A percentile compares a stretch with the other conserved stretches of the same genome.
These are phyloP conservation scores for Ctenochaetus hawaiiensis DNA, from an alignment of 2,797 vertebrate genomes.

Conservation along the genomic window DNA sequence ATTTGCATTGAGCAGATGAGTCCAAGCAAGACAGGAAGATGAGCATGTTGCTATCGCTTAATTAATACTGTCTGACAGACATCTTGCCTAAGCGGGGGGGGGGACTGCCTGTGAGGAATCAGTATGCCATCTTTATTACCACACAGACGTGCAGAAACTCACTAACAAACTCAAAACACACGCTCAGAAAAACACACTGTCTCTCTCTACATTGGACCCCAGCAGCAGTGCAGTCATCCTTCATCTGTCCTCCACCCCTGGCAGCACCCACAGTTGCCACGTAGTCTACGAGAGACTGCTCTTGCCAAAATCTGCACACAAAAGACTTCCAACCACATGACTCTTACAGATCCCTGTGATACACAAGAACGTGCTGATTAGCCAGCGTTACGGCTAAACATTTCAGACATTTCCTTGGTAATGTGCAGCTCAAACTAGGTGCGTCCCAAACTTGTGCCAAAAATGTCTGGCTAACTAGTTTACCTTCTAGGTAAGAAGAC, in stretches of 20 bases:
- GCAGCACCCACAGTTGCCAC: slow-evolving; percentile 57
- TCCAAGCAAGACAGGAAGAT: neutral
- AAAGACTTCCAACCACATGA: slow-evolving; percentile 7
- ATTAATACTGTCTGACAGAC: slow-evolving; percentile 62
- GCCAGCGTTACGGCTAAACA: neutral
- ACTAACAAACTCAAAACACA: slow-evolving; percentile 23
- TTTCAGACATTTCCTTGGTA: too few species aligned
- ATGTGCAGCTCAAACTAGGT: too few species aligned
- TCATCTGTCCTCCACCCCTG: slow-evolving; percentile 56
- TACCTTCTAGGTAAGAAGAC: too few species aligned
- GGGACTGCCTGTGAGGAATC: slow-evolving; percentile 31
- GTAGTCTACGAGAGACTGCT: slow-evolving; percentile 34
- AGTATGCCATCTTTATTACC: slow-evolving; percentile 23
- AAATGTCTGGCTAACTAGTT: too few species aligned
- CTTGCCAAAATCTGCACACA: slow-evolving; percentile 31
- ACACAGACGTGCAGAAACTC: slow-evolving; percentile 17
- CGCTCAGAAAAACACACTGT: slow-evolving; percentile 15
- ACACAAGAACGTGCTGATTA: slow-evolving; percentile 1
- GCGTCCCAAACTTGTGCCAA: too few species aligned
- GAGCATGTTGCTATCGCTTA: slow-evolving; percentile 25
- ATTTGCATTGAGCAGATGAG: slow-evolving; percentile 36
- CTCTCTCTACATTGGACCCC: slow-evolving; percentile 4
- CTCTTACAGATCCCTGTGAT: slow-evolving; percentile 7
- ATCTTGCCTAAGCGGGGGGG: slow-evolving; percentile 35
- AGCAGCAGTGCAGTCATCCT: slow-evolving; percentile 61